Evolutionary conservation across 2,888 invertebrate species (phyloP), one percentile per base, ranked within the genome.

Genomic region (Thymelicus sylvestris): DNA sequence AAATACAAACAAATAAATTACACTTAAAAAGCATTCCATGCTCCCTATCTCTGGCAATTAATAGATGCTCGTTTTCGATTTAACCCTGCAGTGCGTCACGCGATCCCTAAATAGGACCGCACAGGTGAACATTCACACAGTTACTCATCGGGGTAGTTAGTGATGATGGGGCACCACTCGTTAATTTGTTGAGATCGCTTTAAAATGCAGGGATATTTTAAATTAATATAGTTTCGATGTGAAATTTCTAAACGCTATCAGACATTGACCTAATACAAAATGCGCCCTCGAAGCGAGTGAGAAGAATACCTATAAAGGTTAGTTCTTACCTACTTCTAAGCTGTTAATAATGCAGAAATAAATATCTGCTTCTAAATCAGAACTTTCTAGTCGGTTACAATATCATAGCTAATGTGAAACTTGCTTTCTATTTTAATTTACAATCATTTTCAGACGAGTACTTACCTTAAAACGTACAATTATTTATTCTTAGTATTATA

Each of bases 101-200:
- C 89, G 77, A 89, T 78, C 78, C 73, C 67, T 73, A 52, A 19
- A 55, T 55, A 19, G 24, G 10, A 44, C 12, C 44, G 7, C 44
- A 10, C 90, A 91, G 91, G 90, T 91, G 90, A 80, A 72, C 59
- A 76, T 78, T 91, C 89, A 77, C 91, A 91, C 83, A 86, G 64
- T 70, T 60, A 70, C 64, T 70, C 64, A 70, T 63, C 64, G n/a
- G 69, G 69, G 69, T 65, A 64, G 59, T 70, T 70, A 70, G 64
- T 41, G 67, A 62, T n/a, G 61, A 55, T n/a, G 61, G 62, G 55
- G 47, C 44, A n/a, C 48, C 13, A 64, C 12, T 55, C 57, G 19
- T 55, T 64, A 31, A 60, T 50, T 67, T 50, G 50, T 67, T 39
- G 41, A 59, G 15, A 66, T 57, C 44, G 38, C 31, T 67, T 15